These are phyloP conservation scores for Pedicia rivosa DNA, from an alignment of 2,888 invertebrate species.

Conservation along the genomic window DNA sequence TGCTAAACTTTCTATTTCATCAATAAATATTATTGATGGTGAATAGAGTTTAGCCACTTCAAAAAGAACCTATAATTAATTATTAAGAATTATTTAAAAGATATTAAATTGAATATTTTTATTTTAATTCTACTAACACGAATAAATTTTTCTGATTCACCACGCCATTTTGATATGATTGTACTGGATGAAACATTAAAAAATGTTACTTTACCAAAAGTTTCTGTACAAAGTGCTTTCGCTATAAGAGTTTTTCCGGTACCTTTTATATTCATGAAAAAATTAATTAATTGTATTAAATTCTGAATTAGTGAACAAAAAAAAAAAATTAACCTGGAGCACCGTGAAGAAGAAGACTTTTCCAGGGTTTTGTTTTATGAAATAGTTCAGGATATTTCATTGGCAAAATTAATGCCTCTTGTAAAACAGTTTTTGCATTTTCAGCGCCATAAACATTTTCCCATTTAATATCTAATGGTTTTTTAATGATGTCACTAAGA, in stretches of 20 bases:
- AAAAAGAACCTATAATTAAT: slow-evolving; percentile 50
- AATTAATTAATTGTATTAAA: slow-evolving; percentile 34
- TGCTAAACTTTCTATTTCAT: slow-evolving; percentile 79
- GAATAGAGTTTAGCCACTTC: slow-evolving; percentile 72
- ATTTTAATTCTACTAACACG: slow-evolving; percentile 36
- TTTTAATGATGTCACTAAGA: slow-evolving; percentile 41
- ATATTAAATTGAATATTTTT: background rate
- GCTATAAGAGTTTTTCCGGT: slow-evolving; percentile 84
- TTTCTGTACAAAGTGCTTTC: slow-evolving; percentile 72
- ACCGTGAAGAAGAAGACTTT: slow-evolving; percentile 48
- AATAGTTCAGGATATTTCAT: slow-evolving; percentile 57
- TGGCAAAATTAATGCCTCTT: slow-evolving; percentile 77
- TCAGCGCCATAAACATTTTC: slow-evolving; percentile 63
- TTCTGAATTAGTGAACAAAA: background rate
- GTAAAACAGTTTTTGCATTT: slow-evolving; percentile 55
- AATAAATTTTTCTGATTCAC: slow-evolving; percentile 87
- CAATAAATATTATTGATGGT: slow-evolving; percentile 83
- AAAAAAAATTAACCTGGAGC: slow-evolving; percentile 29
- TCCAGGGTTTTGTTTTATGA: slow-evolving; percentile 64
- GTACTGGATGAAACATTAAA: slow-evolving; percentile 83
- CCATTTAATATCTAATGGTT: slow-evolving; percentile 58
- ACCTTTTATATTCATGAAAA: too few relatives aligned
- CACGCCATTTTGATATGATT: slow-evolving; percentile 90
- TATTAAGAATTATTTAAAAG: background rate
- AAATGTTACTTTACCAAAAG: slow-evolving; percentile 51